Base-by-base conservation (phyloP, 2,113 vertebrate genomes). In the Ceratotherium simum region DNA sequence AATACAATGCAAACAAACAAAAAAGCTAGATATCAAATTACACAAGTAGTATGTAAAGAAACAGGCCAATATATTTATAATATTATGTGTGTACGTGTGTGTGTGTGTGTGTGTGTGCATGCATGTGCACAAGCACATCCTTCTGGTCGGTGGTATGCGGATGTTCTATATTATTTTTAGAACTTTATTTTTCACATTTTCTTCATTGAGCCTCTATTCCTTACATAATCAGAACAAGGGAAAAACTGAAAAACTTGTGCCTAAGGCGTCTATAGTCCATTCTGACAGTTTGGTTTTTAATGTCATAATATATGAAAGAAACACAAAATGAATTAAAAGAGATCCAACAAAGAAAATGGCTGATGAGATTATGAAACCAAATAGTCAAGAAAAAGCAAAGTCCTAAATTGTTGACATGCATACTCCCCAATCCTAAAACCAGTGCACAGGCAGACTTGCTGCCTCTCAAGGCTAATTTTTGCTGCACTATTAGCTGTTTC, bases 241-340 rank as follows among this genome's bases (percentile, higher is more conserved):
- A 1, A 21, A 88, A 46, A n/a, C 9, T 14, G 25, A 69, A 60
- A 92, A 75, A 48, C 1, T 20, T 86, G 29, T 84, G 60, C 46
- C 84, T 92, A 64, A 90, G 69, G 48, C 64, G 80, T 92, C n/a
- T 23, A 86, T 36, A 79, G 17, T 86, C 58, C 73, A 90, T 90
- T 97, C 95, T 92, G 54, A 92, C 33, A 81, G 92, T 94, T 97
- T 85, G 83, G 86, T 79, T 95, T 95, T 90, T 94, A 97, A 92
- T 76, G 42, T 95, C 64, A 91, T 87, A 94, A 95, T 42, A 90
- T 90, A 83, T 65, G 67, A 97, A 90, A 91, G 75, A 96, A 94
- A 94, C 11, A 39, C 46, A 95, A 93, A 94, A 56, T 94, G 58
- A 92, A 95, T 94, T 92, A 87, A 80, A 86, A 79, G 48, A 93